Conservation (phyloP, 2,888 invertebrate genomes). For the Pedicia rivosa region DNA sequence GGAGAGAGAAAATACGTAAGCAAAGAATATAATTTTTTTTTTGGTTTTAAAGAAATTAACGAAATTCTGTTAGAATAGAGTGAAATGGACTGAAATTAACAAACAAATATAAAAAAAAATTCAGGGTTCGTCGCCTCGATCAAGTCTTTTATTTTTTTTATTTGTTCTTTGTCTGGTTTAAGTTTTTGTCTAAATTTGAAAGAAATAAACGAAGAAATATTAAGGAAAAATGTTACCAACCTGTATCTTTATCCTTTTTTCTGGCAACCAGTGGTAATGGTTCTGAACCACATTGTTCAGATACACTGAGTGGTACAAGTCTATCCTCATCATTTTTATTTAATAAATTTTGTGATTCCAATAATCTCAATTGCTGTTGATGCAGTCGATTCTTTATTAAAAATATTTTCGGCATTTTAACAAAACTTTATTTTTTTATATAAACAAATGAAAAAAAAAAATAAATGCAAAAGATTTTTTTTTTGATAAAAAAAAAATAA, state of each 20-base stretch:
- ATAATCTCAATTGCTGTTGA: constrained; percentile 73
- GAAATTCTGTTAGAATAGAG: no score
- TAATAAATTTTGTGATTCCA: constrained; percentile 66
- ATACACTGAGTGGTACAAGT: constrained; percentile 37
- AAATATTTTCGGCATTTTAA: constrained; percentile 80
- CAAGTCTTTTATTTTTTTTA: neutral
- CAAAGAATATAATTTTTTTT: no score
- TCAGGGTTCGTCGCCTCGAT: constrained; percentile 4
- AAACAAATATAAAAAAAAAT: constrained; percentile 6
- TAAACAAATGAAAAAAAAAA: neutral
- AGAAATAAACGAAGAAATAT: no score
- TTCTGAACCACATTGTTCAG: constrained; percentile 20
- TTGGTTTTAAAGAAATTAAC: no score
- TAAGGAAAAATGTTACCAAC: constrained; percentile 1
- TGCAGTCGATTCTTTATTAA: constrained; percentile 80
- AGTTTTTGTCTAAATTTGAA: no score
- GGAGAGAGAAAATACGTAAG: no score
- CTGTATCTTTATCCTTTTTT: constrained; percentile 16
- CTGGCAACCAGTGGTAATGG: constrained; percentile 46
- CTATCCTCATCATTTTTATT: constrained; percentile 43
- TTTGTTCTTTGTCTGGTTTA: neutral
- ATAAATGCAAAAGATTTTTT: constrained; percentile 5
- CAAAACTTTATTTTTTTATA: neutral
- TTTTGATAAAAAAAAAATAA: constrained; percentile 7
- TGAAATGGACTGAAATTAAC: neutral